Conservation (phyloP, 2,888 invertebrate genomes). For the Pammene aurita region DNA sequence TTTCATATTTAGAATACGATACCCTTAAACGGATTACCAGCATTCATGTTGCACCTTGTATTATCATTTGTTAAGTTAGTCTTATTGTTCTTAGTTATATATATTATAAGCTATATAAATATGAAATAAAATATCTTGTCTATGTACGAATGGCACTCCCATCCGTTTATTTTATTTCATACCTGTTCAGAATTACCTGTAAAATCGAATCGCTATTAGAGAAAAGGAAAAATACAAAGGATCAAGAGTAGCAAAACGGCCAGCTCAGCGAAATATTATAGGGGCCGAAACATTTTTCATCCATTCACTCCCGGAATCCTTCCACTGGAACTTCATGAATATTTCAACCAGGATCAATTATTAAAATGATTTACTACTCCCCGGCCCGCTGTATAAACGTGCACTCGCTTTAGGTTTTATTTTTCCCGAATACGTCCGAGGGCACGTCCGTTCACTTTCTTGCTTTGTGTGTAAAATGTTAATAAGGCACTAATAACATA, state of each 20-base stretch:
- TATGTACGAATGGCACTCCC: no score
- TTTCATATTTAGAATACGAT: no score
- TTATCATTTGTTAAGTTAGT: no score
- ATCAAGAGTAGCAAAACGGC: conserved; percentile 54
- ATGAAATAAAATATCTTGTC: no score
- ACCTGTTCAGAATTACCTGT: neutral
- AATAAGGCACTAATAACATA: conserved; percentile 31
- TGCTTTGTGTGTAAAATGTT: conserved; percentile 35
- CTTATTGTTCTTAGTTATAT: no score
- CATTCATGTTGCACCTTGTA: no score
- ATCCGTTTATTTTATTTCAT: neutral
- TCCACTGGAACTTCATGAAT: conserved; percentile 77
- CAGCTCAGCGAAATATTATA: conserved; percentile 65
- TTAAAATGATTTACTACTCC: conserved; percentile 81
- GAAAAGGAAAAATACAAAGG: conserved; percentile 39
- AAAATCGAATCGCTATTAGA: neutral
- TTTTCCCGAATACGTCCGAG: conserved; percentile 43
- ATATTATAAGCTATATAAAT: no score
- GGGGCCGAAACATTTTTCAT: conserved; percentile 71
- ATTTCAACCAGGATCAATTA: conserved; percentile 80
- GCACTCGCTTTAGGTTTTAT: conserved; percentile 57
- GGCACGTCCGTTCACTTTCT: conserved; percentile 31
- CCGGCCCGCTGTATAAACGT: conserved; percentile 60
- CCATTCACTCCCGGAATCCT: conserved; percentile 67
- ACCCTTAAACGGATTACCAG: no score